phyloP scores from a whole-genome alignment of 2,113 vertebrate species.

The Phylloscopus trochilus region DNA sequence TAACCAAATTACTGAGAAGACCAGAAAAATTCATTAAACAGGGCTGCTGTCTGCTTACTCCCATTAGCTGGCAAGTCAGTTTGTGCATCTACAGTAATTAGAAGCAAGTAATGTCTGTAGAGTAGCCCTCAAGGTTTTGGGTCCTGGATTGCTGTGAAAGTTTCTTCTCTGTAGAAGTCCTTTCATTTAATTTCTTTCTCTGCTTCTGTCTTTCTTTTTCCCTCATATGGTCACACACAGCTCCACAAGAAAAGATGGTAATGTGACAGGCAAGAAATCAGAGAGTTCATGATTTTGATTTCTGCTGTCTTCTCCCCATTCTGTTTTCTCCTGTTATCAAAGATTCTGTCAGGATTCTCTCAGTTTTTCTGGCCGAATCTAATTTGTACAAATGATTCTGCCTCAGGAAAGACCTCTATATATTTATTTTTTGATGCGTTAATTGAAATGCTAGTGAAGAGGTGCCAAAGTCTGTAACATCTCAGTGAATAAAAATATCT shows the following conservation, averaged over 20 bases:
- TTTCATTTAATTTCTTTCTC: background rate
- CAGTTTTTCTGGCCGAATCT: background rate
- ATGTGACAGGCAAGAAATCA: background rate
- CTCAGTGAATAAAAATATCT: background rate
- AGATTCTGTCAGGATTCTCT: background rate
- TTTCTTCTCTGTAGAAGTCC: background rate
- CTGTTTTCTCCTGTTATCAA: background rate
- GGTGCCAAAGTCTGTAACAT: background rate
- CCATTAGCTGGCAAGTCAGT: background rate
- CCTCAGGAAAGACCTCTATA: background rate
- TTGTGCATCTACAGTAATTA: background rate
- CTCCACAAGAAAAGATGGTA: background rate
- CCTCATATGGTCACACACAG: background rate
- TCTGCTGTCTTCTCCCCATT: background rate
- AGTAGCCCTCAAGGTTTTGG: background rate
- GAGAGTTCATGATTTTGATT: background rate
- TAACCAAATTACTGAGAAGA: background rate
- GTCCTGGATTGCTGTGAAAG: background rate
- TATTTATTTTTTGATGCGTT: background rate
- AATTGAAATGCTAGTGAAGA: background rate
- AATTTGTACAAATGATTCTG: background rate
- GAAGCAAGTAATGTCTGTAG: background rate
- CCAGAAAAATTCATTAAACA: background rate
- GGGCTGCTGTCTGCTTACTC: background rate
- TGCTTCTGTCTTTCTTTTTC: background rate